These are phyloP conservation scores for Heterohyrax brucei DNA, from an alignment of 2,797 vertebrate species.

Conservation along the genomic window DNA sequence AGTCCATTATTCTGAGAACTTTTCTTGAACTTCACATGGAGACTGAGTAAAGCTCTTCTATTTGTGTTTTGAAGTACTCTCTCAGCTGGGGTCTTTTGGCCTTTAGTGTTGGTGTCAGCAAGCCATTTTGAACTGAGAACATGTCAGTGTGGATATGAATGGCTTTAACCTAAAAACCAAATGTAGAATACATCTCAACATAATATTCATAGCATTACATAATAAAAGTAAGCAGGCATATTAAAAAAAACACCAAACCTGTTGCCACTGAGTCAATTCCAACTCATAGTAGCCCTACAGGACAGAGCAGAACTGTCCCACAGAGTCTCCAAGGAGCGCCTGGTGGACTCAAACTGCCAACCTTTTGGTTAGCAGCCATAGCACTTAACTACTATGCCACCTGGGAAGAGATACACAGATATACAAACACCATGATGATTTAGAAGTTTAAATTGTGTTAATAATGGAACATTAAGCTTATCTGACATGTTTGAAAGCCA, in stretches of 20 bases:
- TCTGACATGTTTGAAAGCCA: constrained; percentile 22
- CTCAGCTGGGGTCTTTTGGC: constrained; percentile 97
- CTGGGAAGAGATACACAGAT: not conserved
- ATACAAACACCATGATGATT: constrained; percentile 32
- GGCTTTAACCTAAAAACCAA: constrained; percentile 96
- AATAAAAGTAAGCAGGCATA: not conserved
- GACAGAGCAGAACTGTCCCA: too few species aligned
- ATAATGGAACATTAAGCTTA: constrained; percentile 10
- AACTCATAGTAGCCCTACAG: too few species aligned
- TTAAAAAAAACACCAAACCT: too few species aligned
- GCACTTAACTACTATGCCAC: too few species aligned
- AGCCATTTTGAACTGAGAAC: constrained; percentile 97
- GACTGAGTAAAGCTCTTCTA: constrained; percentile 96
- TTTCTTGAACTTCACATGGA: constrained; percentile 93
- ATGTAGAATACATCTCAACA: constrained; percentile 81
- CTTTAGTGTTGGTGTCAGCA: constrained; percentile 98
- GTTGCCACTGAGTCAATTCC: too few species aligned
- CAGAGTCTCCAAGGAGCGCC: too few species aligned
- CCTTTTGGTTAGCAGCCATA: too few species aligned
- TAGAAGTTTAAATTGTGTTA: constrained; percentile 36
- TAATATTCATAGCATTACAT: constrained; percentile 43
- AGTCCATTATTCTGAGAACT: constrained; percentile 85
- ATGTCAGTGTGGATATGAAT: constrained; percentile 97
- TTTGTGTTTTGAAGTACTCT: constrained; percentile 97
- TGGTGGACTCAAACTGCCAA: too few species aligned